Base-by-base conservation (phyloP, 2,888 invertebrate species). In the Mechanitis mazaeus region DNA sequence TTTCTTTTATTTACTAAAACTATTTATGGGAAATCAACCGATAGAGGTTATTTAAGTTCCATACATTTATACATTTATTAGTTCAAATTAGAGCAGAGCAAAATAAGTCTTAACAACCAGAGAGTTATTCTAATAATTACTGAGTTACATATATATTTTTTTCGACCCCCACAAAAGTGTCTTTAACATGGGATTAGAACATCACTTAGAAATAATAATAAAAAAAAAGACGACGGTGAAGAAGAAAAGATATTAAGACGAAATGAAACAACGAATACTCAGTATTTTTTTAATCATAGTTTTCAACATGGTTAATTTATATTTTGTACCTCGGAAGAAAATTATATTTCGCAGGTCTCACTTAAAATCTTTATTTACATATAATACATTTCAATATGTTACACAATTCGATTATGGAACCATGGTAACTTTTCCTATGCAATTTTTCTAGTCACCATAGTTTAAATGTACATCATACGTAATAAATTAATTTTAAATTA, bases 271-370 rank as follows among this genome's bases (percentile, higher is more conserved):
- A 58, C 65, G 58, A 33, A 45, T 64, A 58, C 72, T 79, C 80
- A 80, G 83, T 81, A 84, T 83, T 83, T 86, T 87, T 89, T 90
- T 90, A 89, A 87, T 89, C 82, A 84, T 89, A 88, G 80, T 85
- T 85, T 81, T 89, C 87, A 89, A 90, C 89, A 89, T 89, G 88
- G 87, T 87, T 90, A 89, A 83, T 86, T 87, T 76, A 85, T 87
- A 85, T 84, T 86, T 89, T 89, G 88, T 89, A 89, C 87, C 88
- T 87, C 87, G 85, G 88, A 89, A 90, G 89, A 87, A 88, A 90
- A 88, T 86, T 82, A 88, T 88, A 88, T 87, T 83, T 89, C 84
- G 85, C 85, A 84, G 83, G 81, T 87, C 79, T 85, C 85, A 82
- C 81, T 86, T 88, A 80, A 73, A 84, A 78, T 76, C 78, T 84